Evolutionary conservation across 2,113 vertebrate species (phyloP), one percentile per base, ranked within the genome.

Genomic region (Nothocercus julius): DNA sequence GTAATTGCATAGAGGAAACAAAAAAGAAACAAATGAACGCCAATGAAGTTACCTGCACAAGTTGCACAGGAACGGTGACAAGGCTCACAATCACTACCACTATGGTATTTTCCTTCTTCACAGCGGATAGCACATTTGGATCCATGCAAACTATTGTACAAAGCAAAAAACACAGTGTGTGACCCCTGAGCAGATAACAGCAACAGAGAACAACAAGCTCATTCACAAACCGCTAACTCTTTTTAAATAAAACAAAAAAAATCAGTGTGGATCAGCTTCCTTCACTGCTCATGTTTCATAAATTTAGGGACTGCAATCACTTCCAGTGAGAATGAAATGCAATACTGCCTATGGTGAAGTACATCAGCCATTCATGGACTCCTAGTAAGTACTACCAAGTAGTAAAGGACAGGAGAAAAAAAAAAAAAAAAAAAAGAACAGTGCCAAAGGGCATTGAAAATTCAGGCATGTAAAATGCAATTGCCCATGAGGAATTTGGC

Each of bases 41-140:
- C 54, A 73, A 44, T 74, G 27, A 47, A 24, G 91, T 0, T 98
- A 99, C 99, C 99, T 97, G 99, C 98, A 95, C 99, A 99, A 13
- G 99, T 98, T 32, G 99, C 99, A 85, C 99, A 99, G 51, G 98
- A 98, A 51, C 97, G 98, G 92, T 99, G 99, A 87, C 99, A 99
- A 5, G 97, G 97, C 81, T 99, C 99, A 95, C 99, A 99, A 32
- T 98, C 97, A 88, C 98, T 98, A 78, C 98, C 99, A 2, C 98
- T 99, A 95, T 99, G 99, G 95, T 99, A 99, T 84, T 98, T 98
- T 62, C 99, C 99, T 3, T 98, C 96, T 32, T 99, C 98, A 94
- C 99, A 99, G 74, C 96, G 98, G 97, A 99, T 61, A 81, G 98
- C 97, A 92, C 99, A 99, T 91, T 94, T 99, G 79, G 98, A 98